A percentile compares a stretch with the other conserved stretches of the same genome.
Evolutionary conservation across 2,888 invertebrate species (phyloP).

Genomic region (Drosophila nr. medialis): DNA sequence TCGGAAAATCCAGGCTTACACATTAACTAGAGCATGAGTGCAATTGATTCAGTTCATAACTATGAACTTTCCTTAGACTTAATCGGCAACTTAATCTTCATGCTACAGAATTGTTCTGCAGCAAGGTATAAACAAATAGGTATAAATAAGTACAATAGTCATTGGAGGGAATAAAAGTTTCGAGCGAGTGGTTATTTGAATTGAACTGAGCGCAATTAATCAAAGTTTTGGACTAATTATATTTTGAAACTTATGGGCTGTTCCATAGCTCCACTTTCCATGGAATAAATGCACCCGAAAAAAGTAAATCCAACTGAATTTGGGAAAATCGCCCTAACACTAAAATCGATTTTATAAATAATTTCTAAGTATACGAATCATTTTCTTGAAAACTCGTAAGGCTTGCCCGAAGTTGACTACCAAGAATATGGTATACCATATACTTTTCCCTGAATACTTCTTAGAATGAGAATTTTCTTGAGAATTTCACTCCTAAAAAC

Average conservation of each 20-base stretch:
- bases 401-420: background rate
- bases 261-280: background rate
- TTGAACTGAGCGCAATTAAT: background rate
- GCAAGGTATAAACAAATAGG: background rate
- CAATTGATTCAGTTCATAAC: background rate
- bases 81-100: slow-evolving; percentile 5
- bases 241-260: background rate
- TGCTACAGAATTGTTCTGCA: background rate
- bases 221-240: background rate
- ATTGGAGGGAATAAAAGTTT: background rate
- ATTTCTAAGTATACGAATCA: background rate
- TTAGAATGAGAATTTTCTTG: too few species aligned
- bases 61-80: slow-evolving; percentile 1
- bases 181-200: background rate
- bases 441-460: background rate
- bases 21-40: slow-evolving; percentile 26
- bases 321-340: background rate
- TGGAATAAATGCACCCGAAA: background rate
- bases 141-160: background rate
- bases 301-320: background rate
- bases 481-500: background rate
- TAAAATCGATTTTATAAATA: background rate
- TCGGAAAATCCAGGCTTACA: slow-evolving; percentile 35
- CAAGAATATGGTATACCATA: background rate
- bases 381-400: background rate